Conservation (phyloP, 2,797 vertebrate genomes). For the Gobio occitaniae region DNA sequence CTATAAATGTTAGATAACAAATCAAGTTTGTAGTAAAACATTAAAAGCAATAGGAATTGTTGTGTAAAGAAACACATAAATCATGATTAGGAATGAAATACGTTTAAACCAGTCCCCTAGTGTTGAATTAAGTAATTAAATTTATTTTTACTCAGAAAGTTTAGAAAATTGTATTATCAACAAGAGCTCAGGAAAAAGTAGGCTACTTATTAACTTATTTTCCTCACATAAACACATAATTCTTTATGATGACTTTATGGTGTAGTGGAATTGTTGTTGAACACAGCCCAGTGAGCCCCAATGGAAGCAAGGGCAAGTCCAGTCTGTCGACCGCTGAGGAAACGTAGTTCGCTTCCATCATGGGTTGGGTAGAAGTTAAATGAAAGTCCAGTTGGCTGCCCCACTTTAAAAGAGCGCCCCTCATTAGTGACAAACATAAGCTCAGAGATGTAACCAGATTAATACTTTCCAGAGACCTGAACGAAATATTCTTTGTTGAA, state of each 20-base stretch:
- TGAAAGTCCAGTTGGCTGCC: not conserved
- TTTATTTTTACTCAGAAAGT: not conserved
- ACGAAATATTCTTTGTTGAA: slow-evolving; percentile 49
- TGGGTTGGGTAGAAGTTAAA: slow-evolving; percentile 56
- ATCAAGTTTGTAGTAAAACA: not conserved
- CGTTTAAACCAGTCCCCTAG: not conserved
- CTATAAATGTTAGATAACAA: no score
- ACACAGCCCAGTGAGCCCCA: slow-evolving; percentile 47
- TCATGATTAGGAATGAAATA: not conserved
- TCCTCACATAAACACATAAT: not conserved
- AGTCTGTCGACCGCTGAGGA: slow-evolving; percentile 55
- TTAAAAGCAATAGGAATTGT: not conserved
- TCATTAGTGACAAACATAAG: slow-evolving; percentile 59
- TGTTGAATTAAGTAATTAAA: not conserved
- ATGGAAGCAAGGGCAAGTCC: slow-evolving; percentile 30
- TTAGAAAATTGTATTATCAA: not conserved
- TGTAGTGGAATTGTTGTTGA: not conserved
- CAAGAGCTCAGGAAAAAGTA: not conserved
- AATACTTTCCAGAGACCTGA: slow-evolving; percentile 67
- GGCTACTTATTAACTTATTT: not conserved
- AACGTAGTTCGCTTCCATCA: slow-evolving; percentile 16
- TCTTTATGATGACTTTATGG: not conserved
- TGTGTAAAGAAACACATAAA: not conserved
- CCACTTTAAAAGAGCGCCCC: slow-evolving; percentile 51
- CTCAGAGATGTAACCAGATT: slow-evolving; percentile 54